These are phyloP conservation scores for Sebastolobus alascanus DNA, from an alignment of 2,797 vertebrate genomes.

Conservation along the genomic window DNA sequence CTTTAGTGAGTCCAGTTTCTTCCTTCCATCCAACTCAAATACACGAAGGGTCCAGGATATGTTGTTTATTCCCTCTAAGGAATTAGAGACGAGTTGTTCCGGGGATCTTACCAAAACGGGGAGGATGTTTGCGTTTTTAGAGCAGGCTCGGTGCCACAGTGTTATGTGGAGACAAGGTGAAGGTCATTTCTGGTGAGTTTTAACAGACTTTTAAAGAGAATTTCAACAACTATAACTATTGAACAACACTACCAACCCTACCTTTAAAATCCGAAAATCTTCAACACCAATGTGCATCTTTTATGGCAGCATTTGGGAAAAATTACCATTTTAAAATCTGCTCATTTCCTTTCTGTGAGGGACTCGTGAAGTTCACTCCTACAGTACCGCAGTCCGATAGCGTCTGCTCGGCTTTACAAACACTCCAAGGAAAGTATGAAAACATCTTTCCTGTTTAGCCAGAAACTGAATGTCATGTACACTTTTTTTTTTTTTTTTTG, in stretches of 20 bases:
- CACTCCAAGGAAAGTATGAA: neutral
- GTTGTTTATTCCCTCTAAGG: constrained; percentile 48
- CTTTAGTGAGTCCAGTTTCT: constrained; percentile 9
- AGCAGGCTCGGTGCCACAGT: constrained; percentile 39
- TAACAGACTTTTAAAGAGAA: constrained; percentile 20
- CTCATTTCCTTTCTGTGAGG: neutral
- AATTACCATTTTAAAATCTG: neutral
- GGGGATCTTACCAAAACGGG: constrained; percentile 38
- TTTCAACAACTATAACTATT: too few species aligned
- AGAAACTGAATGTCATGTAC: constrained; percentile 4
- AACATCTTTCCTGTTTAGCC: neutral
- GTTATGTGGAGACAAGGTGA: constrained; percentile 47
- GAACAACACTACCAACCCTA: too few species aligned
- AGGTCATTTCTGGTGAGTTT: constrained; percentile 55
- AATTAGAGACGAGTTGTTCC: constrained; percentile 55
- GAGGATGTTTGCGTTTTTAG: constrained; percentile 49
- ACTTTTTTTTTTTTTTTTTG: neutral
- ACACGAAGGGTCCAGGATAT: constrained; percentile 15
- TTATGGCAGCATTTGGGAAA: neutral
- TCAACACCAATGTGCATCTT: neutral
- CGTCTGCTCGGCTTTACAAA: neutral
- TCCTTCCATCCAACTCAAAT: constrained; percentile 32
- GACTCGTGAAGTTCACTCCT: neutral
- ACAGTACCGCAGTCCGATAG: neutral
- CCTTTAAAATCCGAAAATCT: neutral